Conservation (phyloP, 2,797 vertebrate species). For the Brotula barbata region DNA sequence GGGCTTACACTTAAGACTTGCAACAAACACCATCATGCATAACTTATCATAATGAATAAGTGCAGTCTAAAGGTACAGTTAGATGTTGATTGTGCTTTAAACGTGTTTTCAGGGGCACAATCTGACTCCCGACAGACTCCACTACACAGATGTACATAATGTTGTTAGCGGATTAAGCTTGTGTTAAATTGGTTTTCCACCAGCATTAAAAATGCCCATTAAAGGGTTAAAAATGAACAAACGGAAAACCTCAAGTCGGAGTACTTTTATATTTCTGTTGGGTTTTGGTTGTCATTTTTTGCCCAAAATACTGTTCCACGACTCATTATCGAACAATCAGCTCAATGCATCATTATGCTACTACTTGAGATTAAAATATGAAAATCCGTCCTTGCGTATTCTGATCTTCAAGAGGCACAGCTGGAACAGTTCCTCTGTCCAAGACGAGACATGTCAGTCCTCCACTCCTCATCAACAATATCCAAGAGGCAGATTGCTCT, state of each 20-base stretch:
- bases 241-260: neutral
- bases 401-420: slow-evolving; percentile 20
- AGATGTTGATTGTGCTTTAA: slow-evolving; percentile 1
- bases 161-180: slow-evolving; percentile 12
- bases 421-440: slow-evolving; percentile 30
- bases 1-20: neutral
- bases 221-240: neutral
- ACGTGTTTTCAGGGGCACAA: neutral
- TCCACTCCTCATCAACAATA: slow-evolving; percentile 53
- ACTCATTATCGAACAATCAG: slow-evolving; percentile 1
- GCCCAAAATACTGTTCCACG: neutral
- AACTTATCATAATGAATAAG: neutral
- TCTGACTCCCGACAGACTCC: neutral
- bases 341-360: neutral
- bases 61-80: neutral
- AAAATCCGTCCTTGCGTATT: slow-evolving; percentile 35
- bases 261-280: neutral
- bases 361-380: slow-evolving; percentile 28
- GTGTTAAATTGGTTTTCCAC: slow-evolving; percentile 8
- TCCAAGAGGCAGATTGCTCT: slow-evolving; percentile 57
- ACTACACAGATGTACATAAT: neutral
- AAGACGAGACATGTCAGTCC: slow-evolving; percentile 39
- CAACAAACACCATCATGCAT: neutral
- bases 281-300: neutral
- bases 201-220: neutral